Evolutionary conservation across 92 coral and sea anemone species (phyloP).

Genomic region (Zoanthus sociatus): DNA sequence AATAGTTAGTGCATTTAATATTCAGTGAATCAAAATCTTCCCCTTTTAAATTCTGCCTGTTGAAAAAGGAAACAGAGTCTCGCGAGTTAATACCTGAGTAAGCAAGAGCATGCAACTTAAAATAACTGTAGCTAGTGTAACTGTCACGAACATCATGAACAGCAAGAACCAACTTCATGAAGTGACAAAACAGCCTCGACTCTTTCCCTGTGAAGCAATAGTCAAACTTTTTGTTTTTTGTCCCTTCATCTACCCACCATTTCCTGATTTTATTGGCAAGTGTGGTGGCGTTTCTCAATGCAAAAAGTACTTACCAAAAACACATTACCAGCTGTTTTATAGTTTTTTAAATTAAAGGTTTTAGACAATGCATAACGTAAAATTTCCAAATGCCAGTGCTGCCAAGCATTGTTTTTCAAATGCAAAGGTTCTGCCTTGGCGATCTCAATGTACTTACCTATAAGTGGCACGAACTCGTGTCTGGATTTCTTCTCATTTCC

Average conservation of each 20-base stretch:
- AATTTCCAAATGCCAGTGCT: conserved; percentile 22
- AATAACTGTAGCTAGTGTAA: conserved; percentile 19
- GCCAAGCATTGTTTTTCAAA: conserved; percentile 26
- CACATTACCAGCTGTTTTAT: neutral
- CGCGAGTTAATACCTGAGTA: conserved; percentile 52
- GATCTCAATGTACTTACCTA: conserved; percentile 30
- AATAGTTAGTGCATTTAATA: conserved; percentile 9
- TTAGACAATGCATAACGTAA: neutral
- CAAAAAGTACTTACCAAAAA: conserved; percentile 39
- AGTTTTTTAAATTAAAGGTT: conserved; percentile 2
- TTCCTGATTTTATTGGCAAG: conserved; percentile 49
- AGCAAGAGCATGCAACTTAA: conserved; percentile 64
- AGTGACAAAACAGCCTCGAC: conserved; percentile 43
- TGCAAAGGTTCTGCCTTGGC: conserved; percentile 9
- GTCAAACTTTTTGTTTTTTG: conserved; percentile 22
- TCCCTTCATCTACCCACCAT: conserved; percentile 36
- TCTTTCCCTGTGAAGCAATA: conserved; percentile 59
- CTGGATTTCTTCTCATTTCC: conserved; percentile 18
- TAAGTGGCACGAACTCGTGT: conserved; percentile 32
- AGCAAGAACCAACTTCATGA: conserved; percentile 41
- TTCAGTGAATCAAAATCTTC: conserved; percentile 27
- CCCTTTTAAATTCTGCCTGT: conserved; percentile 44
- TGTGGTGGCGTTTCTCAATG: conserved; percentile 29
- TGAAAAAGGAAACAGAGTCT: conserved; percentile 65
- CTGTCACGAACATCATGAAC: conserved; percentile 19